These are phyloP conservation scores for Piliocolobus tephrosceles DNA, from an alignment of 2,113 vertebrate species.

Conservation along the genomic window DNA sequence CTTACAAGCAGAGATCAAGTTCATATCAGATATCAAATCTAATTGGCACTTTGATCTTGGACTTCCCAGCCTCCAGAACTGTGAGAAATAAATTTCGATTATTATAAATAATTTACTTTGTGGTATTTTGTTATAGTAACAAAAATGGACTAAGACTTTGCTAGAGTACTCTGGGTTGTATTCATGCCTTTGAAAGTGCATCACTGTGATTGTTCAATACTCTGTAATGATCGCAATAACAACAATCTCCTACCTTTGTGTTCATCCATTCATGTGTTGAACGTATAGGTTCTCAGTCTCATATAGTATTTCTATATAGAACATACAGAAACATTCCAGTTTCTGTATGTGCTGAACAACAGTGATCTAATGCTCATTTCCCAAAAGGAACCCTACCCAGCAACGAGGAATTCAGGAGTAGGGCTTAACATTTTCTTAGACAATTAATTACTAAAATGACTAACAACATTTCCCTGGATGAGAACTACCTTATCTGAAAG, in stretches of 20 bases:
- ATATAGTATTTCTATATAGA: not conserved
- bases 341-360: not conserved
- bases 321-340: not conserved
- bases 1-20: not conserved
- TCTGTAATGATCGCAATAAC: not conserved
- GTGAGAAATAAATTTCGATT: not conserved
- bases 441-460: conserved; percentile 41
- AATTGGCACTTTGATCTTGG: not conserved
- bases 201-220: not conserved
- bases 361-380: not conserved
- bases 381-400: not conserved
- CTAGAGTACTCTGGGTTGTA: not conserved
- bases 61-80: not conserved
- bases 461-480: not conserved
- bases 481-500: conserved; percentile 27
- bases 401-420: not conserved
- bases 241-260: not conserved
- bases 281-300: not conserved
- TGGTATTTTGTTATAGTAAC: not conserved
- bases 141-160: not conserved
- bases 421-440: not conserved
- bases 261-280: not conserved
- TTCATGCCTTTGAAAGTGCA: not conserved
- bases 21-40: not conserved
- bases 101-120: not conserved